Conservation (phyloP, 2,888 invertebrate species). For the Agrotis puta region DNA sequence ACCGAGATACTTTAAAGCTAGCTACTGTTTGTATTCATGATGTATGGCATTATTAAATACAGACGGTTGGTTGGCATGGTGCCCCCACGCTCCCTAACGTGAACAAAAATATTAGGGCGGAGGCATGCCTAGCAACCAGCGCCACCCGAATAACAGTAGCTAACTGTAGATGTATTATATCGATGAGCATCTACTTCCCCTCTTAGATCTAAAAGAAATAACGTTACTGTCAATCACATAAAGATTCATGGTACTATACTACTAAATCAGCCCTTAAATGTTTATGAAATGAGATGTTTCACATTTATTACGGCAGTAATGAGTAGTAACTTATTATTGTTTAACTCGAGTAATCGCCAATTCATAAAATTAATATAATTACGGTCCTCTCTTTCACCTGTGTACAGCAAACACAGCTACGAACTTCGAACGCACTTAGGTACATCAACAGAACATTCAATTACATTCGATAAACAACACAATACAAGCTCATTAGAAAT, state of each 20-base stretch:
- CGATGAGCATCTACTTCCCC: constrained; percentile 49
- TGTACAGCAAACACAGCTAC: not conserved
- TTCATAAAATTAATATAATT: constrained; percentile 16
- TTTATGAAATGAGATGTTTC: constrained; percentile 22
- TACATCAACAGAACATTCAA: constrained; percentile 19
- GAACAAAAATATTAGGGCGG: constrained; percentile 67
- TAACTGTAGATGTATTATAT: constrained; percentile 49
- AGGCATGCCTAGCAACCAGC: constrained; percentile 65
- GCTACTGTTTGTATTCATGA: constrained; percentile 57
- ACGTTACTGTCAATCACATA: constrained; percentile 20
- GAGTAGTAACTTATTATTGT: constrained; percentile 34
- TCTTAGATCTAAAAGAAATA: constrained; percentile 49
- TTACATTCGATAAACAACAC: constrained; percentile 29
- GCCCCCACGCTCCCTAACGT: constrained; percentile 63
- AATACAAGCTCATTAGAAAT: constrained; percentile 40
- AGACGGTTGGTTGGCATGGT: constrained; percentile 64
- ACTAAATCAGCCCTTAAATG: constrained; percentile 13
- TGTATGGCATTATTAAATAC: constrained; percentile 55
- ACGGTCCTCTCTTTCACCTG: not conserved
- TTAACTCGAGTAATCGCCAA: constrained; percentile 18
- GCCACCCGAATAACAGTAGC: constrained; percentile 58
- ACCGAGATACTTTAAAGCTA: constrained; percentile 30
- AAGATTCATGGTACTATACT: not conserved
- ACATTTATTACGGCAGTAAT: constrained; percentile 19
- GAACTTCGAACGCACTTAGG: not conserved